Conservation (phyloP, 2,113 vertebrate species). For the Vidua chalybeata region DNA sequence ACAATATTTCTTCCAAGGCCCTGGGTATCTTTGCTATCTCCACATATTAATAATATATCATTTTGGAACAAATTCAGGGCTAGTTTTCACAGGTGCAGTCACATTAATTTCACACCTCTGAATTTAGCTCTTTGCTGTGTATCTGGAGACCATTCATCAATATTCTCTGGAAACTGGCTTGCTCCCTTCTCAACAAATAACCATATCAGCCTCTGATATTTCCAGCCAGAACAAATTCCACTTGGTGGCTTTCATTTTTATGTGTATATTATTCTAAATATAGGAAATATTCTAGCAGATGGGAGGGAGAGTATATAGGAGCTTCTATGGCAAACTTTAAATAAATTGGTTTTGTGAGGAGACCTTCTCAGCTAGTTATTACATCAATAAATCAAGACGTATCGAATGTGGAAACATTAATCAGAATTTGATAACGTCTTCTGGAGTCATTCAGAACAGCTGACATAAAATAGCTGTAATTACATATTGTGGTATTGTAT, state of each 20-base stretch:
- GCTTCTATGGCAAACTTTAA: slow-evolving; percentile 33
- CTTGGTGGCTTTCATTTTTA: slow-evolving; percentile 37
- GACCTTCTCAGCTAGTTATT: slow-evolving; percentile 37
- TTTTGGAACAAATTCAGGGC: slow-evolving; percentile 27
- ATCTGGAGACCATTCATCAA: slow-evolving; percentile 45
- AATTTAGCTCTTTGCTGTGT: slow-evolving; percentile 41
- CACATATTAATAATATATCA: neutral
- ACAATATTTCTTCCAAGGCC: neutral
- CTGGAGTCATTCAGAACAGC: slow-evolving; percentile 18
- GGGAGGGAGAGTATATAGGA: neutral
- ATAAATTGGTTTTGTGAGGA: slow-evolving; percentile 29
- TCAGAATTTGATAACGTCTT: slow-evolving; percentile 36
- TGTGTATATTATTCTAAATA: slow-evolving; percentile 34
- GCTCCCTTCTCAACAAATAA: slow-evolving; percentile 33
- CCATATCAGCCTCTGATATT: slow-evolving; percentile 23
- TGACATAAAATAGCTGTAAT: slow-evolving; percentile 44
- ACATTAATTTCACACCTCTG: slow-evolving; percentile 50
- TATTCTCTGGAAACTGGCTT: slow-evolving; percentile 10
- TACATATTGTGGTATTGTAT: slow-evolving; percentile 17
- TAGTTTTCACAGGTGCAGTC: slow-evolving; percentile 25
- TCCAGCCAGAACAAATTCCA: slow-evolving; percentile 40
- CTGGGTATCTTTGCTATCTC: neutral
- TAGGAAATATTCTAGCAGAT: slow-evolving; percentile 12
- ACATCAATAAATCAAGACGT: slow-evolving; percentile 47
- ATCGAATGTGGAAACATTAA: slow-evolving; percentile 30